Evolutionary conservation across 2,888 invertebrate genomes (phyloP).

Genomic region (Melipona beecheii): DNA sequence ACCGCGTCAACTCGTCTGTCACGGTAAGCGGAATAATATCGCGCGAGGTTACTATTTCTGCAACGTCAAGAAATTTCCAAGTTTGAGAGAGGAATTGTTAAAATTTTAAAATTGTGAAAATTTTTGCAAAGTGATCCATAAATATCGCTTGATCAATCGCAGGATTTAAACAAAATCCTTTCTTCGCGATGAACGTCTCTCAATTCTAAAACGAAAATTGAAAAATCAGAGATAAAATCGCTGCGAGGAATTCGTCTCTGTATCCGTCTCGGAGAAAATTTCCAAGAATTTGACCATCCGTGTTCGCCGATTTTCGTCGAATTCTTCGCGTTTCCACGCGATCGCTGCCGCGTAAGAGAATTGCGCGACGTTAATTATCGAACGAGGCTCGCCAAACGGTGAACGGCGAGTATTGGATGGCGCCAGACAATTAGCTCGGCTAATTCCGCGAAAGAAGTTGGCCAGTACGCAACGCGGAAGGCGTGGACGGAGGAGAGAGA

Average conservation of each 20-base stretch:
- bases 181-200: no score
- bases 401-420: constrained; percentile 64
- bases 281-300: no score
- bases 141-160: no score
- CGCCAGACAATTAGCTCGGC: constrained; percentile 80
- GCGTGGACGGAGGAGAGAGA: constrained; percentile 35
- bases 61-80: background rate
- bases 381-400: constrained; percentile 49
- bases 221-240: background rate
- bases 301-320: background rate
- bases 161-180: no score
- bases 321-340: constrained; percentile 15
- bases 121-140: fast-evolving
- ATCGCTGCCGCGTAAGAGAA: constrained; percentile 20
- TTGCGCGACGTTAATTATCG: constrained; percentile 66
- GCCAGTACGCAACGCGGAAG: constrained; percentile 47
- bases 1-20: background rate
- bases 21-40: background rate
- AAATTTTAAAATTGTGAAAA: background rate
- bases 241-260: background rate
- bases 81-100: background rate
- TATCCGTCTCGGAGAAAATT: background rate
- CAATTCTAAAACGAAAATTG: background rate
- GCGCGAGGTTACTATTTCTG: background rate
- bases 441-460: constrained; percentile 76